A percentile compares a stretch with the other conserved stretches of the same genome.
Evolutionary conservation across 2,888 invertebrate species (phyloP).

Genomic region (Agriotes lineatus): DNA sequence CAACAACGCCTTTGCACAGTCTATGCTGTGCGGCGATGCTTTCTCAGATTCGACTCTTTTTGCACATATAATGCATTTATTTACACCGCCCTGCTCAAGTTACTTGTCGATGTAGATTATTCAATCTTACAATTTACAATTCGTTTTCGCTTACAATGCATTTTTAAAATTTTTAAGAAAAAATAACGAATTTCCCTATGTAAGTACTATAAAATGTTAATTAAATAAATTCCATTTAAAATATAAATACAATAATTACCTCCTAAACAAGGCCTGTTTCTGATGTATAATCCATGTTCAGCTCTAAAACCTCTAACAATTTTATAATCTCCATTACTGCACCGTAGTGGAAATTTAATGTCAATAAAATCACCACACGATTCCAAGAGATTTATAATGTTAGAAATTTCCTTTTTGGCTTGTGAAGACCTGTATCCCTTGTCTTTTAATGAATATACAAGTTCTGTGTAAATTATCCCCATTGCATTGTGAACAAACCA

Average conservation of each 20-base stretch:
- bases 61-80: too few species aligned
- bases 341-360: constrained; percentile 57
- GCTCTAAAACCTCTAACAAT: constrained; percentile 60
- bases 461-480: constrained; percentile 55
- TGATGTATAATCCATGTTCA: constrained; percentile 56
- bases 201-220: neutral
- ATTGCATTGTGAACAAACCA: constrained; percentile 62
- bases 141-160: too few species aligned
- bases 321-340: constrained; percentile 56
- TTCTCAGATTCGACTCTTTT: too few species aligned
- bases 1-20: too few species aligned
- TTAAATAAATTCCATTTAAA: too few species aligned
- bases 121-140: too few species aligned
- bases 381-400: constrained; percentile 57
- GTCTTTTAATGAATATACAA: constrained; percentile 52
- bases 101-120: too few species aligned
- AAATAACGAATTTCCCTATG: too few species aligned
- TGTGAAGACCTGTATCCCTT: constrained; percentile 42
- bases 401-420: constrained; percentile 50
- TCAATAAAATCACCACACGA: constrained; percentile 61
- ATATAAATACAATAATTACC: too few species aligned
- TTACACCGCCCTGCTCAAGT: too few species aligned
- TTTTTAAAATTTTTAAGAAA: too few species aligned
- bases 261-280: constrained; percentile 55
- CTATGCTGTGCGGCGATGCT: too few species aligned